These are phyloP conservation scores for Semaprochilodus insignis DNA, from an alignment of 2,797 vertebrate species.

Conservation along the genomic window DNA sequence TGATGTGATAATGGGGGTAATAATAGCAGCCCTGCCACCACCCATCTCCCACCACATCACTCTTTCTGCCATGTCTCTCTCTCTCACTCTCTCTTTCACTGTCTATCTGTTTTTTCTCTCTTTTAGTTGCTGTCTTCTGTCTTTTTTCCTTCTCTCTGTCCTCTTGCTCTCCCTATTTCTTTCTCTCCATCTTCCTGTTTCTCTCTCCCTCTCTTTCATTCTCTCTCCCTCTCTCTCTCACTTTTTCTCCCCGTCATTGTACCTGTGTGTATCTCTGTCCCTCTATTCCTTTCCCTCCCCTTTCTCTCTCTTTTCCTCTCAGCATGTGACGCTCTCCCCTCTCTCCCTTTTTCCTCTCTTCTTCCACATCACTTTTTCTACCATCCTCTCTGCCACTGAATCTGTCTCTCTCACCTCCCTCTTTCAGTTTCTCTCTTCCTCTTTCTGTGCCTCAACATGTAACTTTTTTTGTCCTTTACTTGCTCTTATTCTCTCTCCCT, in stretches of 20 bases:
- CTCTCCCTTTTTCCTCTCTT: constrained; percentile 23
- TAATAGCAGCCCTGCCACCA: constrained; percentile 86
- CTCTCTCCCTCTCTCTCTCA: constrained; percentile 47
- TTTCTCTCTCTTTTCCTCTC: constrained; percentile 24
- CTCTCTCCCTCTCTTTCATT: neutral
- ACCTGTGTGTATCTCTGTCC: neutral
- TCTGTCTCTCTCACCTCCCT: too few species aligned
- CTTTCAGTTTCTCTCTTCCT: neutral
- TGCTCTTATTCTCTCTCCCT: neutral
- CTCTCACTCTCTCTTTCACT: neutral
- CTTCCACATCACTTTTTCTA: neutral
- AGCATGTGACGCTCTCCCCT: too few species aligned
- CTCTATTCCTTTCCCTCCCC: neutral
- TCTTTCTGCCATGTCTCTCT: constrained; percentile 44
- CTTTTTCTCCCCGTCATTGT: neutral
- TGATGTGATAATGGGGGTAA: constrained; percentile 89
- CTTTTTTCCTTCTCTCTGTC: too few species aligned
- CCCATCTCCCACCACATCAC: constrained; percentile 69
- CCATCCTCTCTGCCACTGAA: constrained; percentile 13
- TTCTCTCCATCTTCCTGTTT: neutral
- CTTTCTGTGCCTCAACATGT: neutral
- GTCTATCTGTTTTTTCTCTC: neutral
- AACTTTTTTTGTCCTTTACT: neutral
- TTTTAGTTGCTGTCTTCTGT: too few species aligned
- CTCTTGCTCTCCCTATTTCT: neutral